Percentiles rank a stretch among this genome's conserved stretches.
Conservation (phyloP, 2,888 invertebrate genomes). For the Diarsia dahlii region DNA sequence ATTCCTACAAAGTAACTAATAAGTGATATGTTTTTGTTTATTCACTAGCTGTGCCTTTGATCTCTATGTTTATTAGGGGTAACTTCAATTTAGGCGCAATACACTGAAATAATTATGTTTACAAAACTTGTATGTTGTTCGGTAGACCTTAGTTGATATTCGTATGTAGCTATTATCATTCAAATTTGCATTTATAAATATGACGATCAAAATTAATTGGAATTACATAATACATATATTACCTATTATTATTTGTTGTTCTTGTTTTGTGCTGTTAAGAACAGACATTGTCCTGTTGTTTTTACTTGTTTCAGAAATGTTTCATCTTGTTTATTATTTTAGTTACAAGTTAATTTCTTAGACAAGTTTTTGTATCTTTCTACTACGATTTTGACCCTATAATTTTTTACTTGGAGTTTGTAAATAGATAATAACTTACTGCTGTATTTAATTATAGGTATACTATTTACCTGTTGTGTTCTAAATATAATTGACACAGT, state of each 20-base stretch:
- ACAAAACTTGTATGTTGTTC: constrained; percentile 41
- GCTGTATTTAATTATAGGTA: constrained; percentile 60
- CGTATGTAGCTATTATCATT: constrained; percentile 39
- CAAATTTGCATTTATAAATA: constrained; percentile 46
- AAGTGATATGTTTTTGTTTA: constrained; percentile 52
- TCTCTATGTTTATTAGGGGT: constrained; percentile 56
- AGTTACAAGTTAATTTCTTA: constrained; percentile 32
- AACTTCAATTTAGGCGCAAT: constrained; percentile 47
- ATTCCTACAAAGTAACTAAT: constrained; percentile 49
- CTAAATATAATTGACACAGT: constrained; percentile 72
- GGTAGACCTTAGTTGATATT: constrained; percentile 59
- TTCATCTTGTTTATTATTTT: constrained; percentile 30
- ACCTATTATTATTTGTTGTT: constrained; percentile 36
- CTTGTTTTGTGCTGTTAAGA: constrained; percentile 40
- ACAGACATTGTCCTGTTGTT: constrained; percentile 23
- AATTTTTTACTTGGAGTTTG: constrained; percentile 46
- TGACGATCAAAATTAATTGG: constrained; percentile 50
- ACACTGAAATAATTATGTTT: constrained; percentile 35
- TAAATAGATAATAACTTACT: constrained; percentile 58
- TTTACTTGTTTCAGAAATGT: constrained; percentile 30
- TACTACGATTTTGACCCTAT: constrained; percentile 38
- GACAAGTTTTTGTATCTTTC: constrained; percentile 40
- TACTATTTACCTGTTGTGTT: constrained; percentile 66
- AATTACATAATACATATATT: constrained; percentile 26
- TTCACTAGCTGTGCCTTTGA: constrained; percentile 69